Percentiles rank a stretch among this genome's conserved stretches.
Conservation (phyloP, 2,113 vertebrate species). For the Sterrhoptilus dennistouni region DNA sequence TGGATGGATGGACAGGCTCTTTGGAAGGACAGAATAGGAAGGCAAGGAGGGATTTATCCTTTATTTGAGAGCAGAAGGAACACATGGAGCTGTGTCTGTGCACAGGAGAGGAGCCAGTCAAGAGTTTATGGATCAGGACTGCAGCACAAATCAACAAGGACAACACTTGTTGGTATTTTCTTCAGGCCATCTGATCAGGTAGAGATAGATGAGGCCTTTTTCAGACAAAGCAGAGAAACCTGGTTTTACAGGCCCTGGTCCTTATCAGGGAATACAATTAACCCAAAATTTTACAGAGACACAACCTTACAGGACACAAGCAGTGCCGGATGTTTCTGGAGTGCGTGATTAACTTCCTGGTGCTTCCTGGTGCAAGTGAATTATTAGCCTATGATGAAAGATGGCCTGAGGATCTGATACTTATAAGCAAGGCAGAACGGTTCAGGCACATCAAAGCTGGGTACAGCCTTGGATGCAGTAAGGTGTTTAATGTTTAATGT, state of each 20-base stretch:
- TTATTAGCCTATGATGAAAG: neutral
- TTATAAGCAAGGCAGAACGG: neutral
- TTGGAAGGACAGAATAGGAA: neutral
- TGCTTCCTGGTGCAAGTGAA: neutral
- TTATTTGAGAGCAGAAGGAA: neutral
- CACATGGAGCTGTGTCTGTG: neutral
- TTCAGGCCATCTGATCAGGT: neutral
- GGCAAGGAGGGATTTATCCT: neutral
- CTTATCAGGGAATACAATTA: neutral
- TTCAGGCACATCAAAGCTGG: neutral
- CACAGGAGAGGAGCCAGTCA: neutral
- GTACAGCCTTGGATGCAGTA: neutral
- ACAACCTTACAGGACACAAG: neutral
- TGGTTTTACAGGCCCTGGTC: neutral
- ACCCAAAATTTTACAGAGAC: neutral
- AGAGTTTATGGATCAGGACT: neutral
- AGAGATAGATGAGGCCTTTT: neutral
- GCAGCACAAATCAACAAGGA: neutral
- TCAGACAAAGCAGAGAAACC: neutral
- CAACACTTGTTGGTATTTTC: neutral
- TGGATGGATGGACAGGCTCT: neutral
- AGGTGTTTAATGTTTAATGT: neutral
- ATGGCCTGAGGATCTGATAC: neutral
- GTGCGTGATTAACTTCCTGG: fast-evolving
- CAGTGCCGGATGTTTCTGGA: neutral